These are phyloP conservation scores for Apaloderma vittatum DNA, from an alignment of 2,113 vertebrate genomes.

Conservation along the genomic window DNA sequence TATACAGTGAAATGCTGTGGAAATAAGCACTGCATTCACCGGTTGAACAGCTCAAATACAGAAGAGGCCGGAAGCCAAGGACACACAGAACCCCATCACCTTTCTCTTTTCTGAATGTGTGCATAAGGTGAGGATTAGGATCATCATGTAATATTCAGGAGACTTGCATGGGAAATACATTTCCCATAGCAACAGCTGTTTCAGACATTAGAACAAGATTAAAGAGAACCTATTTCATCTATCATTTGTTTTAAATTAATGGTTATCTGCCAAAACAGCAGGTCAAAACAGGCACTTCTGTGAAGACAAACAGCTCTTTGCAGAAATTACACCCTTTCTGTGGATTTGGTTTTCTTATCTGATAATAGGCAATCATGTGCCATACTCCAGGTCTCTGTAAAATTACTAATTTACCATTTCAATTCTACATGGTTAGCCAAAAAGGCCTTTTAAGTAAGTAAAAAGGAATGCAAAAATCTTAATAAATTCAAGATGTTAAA, in stretches of 20 bases:
- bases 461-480: conserved; percentile 61
- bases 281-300: conserved; percentile 18
- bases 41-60: not conserved
- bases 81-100: not conserved
- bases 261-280: conserved; percentile 40
- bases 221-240: conserved; percentile 52
- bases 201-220: conserved; percentile 53
- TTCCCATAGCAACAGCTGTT: conserved; percentile 71
- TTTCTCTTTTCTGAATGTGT: not conserved
- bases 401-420: conserved; percentile 41
- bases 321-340: not conserved
- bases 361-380: conserved; percentile 14
- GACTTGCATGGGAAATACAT: conserved; percentile 38
- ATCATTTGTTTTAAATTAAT: conserved; percentile 62
- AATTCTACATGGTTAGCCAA: not conserved
- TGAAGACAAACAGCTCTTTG: not conserved
- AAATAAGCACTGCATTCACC: not conserved
- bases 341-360: conserved; percentile 39
- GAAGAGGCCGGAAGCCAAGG: not conserved
- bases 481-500: conserved; percentile 53
- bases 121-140: conserved; percentile 26
- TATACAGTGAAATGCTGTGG: not conserved
- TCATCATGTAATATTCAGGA: conserved; percentile 65
- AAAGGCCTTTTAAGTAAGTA: conserved; percentile 41
- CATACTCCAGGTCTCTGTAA: conserved; percentile 8